Conservation (phyloP, 2,113 vertebrate genomes). For the Protomyctophum bolini region DNA sequence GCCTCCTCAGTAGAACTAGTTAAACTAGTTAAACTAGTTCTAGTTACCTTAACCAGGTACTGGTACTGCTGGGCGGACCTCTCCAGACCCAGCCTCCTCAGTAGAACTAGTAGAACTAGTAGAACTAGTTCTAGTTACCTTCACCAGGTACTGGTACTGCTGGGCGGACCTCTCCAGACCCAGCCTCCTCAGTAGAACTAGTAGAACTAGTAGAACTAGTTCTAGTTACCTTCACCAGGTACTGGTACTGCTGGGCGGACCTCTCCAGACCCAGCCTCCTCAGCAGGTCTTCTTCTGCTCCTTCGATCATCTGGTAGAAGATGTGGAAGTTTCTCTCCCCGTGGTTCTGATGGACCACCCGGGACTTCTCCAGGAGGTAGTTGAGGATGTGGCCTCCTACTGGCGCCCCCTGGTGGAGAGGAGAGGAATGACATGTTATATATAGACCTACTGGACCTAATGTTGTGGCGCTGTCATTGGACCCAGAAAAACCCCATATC, state of each 20-base stretch:
- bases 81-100: too few species aligned
- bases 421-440: neutral
- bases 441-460: too few species aligned
- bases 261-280: conserved; percentile 90
- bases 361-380: conserved; percentile 98
- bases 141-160: neutral
- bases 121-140: neutral
- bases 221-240: conserved; percentile 87
- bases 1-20: too few species aligned
- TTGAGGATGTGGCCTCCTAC: conserved; percentile 97
- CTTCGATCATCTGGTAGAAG: conserved; percentile 97
- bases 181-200: neutral
- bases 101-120: too few species aligned
- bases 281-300: conserved; percentile 92
- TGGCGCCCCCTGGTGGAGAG: conserved; percentile 86
- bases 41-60: neutral
- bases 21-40: too few species aligned
- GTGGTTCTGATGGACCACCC: conserved; percentile 95
- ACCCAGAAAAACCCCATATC: too few species aligned
- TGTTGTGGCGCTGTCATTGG: too few species aligned
- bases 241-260: conserved; percentile 93
- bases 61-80: too few species aligned
- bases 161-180: neutral
- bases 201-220: too few species aligned
- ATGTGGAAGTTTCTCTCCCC: conserved; percentile 98